Evolutionary conservation across 2,113 vertebrate genomes (phyloP).

Genomic region (Carollia perspicillata): DNA sequence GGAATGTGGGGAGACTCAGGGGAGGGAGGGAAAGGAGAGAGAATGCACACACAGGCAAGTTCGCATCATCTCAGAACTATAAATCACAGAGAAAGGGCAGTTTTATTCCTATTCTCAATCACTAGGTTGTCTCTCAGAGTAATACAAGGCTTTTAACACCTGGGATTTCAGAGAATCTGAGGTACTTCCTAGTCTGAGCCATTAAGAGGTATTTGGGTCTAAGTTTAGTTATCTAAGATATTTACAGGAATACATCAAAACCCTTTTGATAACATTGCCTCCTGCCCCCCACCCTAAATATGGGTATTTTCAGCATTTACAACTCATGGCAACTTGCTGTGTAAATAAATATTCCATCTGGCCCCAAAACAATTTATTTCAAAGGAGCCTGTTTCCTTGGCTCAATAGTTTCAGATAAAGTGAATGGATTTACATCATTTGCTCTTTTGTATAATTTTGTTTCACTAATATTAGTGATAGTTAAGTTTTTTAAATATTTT

Average conservation of each 20-base stretch:
- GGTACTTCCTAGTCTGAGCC: background rate
- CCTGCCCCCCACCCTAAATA: background rate
- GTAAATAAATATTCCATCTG: conserved; percentile 6
- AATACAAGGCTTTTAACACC: background rate
- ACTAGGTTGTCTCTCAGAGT: background rate
- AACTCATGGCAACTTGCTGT: background rate
- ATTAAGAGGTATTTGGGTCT: background rate
- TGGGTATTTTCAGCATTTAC: background rate
- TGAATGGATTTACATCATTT: background rate
- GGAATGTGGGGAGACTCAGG: background rate
- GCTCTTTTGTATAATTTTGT: background rate
- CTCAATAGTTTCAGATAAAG: background rate
- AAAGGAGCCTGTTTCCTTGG: background rate
- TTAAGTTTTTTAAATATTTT: background rate
- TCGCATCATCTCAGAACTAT: background rate
- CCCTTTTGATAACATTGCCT: background rate
- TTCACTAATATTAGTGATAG: background rate
- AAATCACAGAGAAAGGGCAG: background rate
- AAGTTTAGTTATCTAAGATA: background rate
- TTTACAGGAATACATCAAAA: background rate
- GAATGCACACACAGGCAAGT: background rate
- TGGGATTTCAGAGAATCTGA: background rate
- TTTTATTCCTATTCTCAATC: background rate
- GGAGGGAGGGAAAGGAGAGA: background rate
- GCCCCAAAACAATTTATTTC: background rate